phyloP scores from a whole-genome alignment of 2,888 invertebrate species.

The Pachliopta kotzebuea region DNA sequence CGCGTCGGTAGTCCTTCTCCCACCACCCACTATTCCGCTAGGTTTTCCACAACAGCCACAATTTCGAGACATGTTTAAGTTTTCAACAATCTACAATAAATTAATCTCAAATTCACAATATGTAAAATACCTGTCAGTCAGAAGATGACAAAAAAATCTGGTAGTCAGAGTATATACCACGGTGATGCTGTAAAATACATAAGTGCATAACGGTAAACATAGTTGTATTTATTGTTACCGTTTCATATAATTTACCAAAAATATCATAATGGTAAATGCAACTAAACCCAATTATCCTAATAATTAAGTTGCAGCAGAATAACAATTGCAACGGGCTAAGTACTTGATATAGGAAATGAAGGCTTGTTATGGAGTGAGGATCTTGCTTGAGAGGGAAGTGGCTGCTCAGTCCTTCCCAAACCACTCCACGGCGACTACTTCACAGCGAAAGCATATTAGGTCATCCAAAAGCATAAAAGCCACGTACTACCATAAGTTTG shows the following conservation, averaged over 20 bases:
- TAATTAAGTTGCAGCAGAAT: not conserved
- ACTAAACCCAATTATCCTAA: no score
- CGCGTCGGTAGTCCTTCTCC: slow-evolving; percentile 36
- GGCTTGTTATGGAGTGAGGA: not conserved
- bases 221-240: no score
- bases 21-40: slow-evolving; percentile 31
- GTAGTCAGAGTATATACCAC: no score
- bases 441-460: slow-evolving; percentile 6
- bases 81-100: no score
- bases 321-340: not conserved
- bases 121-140: no score
- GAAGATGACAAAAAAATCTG: no score
- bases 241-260: not conserved
- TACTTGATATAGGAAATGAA: not conserved
- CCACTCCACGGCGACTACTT: slow-evolving; percentile 2
- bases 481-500: slow-evolving; percentile 17
- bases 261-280: not conserved
- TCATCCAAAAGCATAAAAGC: slow-evolving; percentile 1
- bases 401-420: slow-evolving; percentile 10
- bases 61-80: not conserved
- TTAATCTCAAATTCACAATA: no score
- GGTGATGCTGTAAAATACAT: no score
- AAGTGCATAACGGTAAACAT: no score
- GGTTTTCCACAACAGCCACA: slow-evolving; percentile 10
- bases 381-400: slow-evolving; percentile 15